A percentile compares a stretch with the other conserved stretches of the same genome.
Evolutionary conservation across 2,888 invertebrate species (phyloP).

Genomic region (Cancer borealis): DNA sequence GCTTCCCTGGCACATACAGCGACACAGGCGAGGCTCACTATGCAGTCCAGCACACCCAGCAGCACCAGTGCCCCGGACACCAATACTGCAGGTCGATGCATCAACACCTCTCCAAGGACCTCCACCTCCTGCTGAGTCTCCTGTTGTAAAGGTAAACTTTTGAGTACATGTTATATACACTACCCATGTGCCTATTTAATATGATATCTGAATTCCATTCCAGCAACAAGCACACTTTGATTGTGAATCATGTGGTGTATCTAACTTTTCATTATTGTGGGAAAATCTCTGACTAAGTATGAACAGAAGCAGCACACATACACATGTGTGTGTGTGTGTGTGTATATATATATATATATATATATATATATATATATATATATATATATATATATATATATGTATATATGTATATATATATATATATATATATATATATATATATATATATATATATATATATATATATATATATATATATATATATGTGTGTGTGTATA

Average conservation of each 20-base stretch:
- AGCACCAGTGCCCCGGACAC: conserved; percentile 80
- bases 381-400: too few species aligned
- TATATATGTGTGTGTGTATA: conserved; percentile 25
- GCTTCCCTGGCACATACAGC: conserved; percentile 78
- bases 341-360: conserved; percentile 16
- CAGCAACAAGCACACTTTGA: background rate
- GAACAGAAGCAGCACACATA: too few species aligned
- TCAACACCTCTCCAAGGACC: conserved; percentile 77
- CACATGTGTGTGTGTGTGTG: too few species aligned
- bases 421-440: background rate
- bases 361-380: conserved; percentile 8
- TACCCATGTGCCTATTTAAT: background rate
- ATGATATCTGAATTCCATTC: background rate
- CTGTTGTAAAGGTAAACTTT: conserved; percentile 60
- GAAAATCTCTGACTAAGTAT: background rate
- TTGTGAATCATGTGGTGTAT: background rate
- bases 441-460: background rate
- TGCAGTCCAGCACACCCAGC: conserved; percentile 79
- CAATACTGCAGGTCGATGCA: conserved; percentile 79
- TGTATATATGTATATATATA: background rate
- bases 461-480: background rate
- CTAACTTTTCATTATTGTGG: background rate
- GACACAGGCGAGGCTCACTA: conserved; percentile 78
- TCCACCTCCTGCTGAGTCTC: conserved; percentile 78
- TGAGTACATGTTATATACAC: background rate